phyloP scores from a whole-genome alignment of 2,888 invertebrate species.

The Aethes cnicana region DNA sequence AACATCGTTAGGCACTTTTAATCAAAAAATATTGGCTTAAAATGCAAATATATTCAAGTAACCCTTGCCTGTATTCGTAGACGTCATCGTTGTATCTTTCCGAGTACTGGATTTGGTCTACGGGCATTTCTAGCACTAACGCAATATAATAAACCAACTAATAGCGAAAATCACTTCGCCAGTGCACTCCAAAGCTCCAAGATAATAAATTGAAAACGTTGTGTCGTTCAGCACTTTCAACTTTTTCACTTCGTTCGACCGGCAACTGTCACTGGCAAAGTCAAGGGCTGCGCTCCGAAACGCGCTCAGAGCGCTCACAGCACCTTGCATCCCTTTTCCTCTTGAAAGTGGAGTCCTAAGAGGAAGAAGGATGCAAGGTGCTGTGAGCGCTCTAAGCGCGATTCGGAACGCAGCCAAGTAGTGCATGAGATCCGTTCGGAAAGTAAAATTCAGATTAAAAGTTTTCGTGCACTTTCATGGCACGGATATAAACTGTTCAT shows the following conservation, averaged over 20 bases:
- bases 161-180: neutral
- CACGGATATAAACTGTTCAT: no score
- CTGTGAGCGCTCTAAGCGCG: no score
- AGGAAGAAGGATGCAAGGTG: no score
- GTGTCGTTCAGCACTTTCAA: conserved; percentile 24
- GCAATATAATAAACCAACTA: neutral
- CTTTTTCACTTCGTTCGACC: conserved; percentile 22
- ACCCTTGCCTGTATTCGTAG: conserved; percentile 91
- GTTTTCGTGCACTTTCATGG: neutral
- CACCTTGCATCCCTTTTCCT: no score
- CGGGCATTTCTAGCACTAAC: conserved; percentile 80
- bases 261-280: conserved; percentile 16
- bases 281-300: no score
- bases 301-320: no score
- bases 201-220: conserved; percentile 11
- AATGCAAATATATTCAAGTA: conserved; percentile 24
- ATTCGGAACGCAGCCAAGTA: no score
- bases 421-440: no score
- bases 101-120: conserved; percentile 94
- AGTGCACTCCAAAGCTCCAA: neutral
- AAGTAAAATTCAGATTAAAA: neutral
- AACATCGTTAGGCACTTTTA: neutral
- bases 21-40: neutral
- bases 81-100: conserved; percentile 94
- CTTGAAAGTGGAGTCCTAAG: no score